Evolutionary conservation across 92 coral and sea anemone genomes (phyloP).

Genomic region (Heteractis magnifica): DNA sequence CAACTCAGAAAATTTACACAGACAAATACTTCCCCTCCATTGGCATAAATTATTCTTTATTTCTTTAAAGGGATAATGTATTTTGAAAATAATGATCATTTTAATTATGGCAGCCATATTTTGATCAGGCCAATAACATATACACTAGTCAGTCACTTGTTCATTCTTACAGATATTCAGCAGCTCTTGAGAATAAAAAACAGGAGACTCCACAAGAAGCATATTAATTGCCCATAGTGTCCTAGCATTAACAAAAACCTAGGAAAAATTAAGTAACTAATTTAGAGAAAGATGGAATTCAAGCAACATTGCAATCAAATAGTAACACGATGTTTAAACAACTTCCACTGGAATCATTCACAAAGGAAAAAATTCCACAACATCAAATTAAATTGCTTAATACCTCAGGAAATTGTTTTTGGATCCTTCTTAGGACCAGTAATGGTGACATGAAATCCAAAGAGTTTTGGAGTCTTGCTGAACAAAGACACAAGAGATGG

Average conservation of each 20-base stretch:
- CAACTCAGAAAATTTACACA: too few species aligned
- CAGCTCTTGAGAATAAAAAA: slow-evolving; percentile 36
- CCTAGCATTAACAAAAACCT: slow-evolving; percentile 48
- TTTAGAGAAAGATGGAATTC: too few species aligned
- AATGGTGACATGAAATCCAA: slow-evolving; percentile 63
- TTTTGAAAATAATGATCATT: too few species aligned
- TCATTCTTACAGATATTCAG: slow-evolving; percentile 64
- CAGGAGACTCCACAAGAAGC: slow-evolving; percentile 54
- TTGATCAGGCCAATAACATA: background rate
- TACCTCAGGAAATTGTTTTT: slow-evolving; percentile 50
- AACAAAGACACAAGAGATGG: slow-evolving; percentile 62
- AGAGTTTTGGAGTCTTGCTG: slow-evolving; percentile 53
- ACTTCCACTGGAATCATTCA: too few species aligned
- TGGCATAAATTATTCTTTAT: too few species aligned
- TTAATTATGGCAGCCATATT: too few species aligned
- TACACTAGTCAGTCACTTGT: background rate
- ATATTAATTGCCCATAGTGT: slow-evolving; percentile 49
- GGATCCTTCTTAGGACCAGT: slow-evolving; percentile 48
- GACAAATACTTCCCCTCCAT: too few species aligned
- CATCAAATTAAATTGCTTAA: too few species aligned
- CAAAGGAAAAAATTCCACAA: too few species aligned
- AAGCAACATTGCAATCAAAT: too few species aligned
- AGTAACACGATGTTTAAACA: too few species aligned
- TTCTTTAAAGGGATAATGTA: too few species aligned
- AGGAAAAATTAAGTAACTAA: background rate